Percentiles rank a stretch among this genome's conserved stretches.
Evolutionary conservation across 1,140 invertebrate species (phyloP).

Genomic region (Dendroctonus ponderosae): DNA sequence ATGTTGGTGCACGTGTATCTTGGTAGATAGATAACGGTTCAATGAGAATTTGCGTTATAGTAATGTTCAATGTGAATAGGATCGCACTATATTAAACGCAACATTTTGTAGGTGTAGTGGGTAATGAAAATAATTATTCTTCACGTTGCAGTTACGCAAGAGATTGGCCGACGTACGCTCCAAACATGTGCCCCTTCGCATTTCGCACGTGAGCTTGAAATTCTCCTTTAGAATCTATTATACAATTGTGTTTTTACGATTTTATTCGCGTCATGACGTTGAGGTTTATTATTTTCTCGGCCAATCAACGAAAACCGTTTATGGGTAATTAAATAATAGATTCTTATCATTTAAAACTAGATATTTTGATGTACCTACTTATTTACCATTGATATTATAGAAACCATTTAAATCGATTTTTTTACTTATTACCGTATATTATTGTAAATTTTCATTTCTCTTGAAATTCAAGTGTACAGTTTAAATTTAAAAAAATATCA

Average conservation of each 20-base stretch:
- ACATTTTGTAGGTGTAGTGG: conserved; percentile 35
- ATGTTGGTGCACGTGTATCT: conserved; percentile 12
- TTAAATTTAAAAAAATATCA: no score
- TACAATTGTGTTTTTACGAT: not conserved
- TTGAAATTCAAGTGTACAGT: no score
- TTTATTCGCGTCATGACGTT: not conserved
- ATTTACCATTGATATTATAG: no score
- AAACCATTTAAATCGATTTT: no score
- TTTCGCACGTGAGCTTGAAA: conserved; percentile 16
- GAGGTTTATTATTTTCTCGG: no score
- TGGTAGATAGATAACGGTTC: conserved; percentile 21
- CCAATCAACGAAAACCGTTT: no score
- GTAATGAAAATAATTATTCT: conserved; percentile 37
- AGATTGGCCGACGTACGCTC: conserved; percentile 31
- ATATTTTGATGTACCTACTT: no score
- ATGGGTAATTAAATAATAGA: no score
- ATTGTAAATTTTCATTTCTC: no score
- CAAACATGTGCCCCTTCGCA: conserved; percentile 24
- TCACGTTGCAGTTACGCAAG: conserved; percentile 35
- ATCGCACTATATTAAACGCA: conserved; percentile 29
- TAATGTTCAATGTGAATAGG: conserved; percentile 17
- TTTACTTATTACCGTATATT: no score
- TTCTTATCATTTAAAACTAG: no score
- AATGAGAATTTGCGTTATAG: conserved; percentile 18
- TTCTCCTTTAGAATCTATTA: conserved; percentile 1